phyloP scores from a whole-genome alignment of 2,888 invertebrate genomes.

The Antheraea assamensis region DNA sequence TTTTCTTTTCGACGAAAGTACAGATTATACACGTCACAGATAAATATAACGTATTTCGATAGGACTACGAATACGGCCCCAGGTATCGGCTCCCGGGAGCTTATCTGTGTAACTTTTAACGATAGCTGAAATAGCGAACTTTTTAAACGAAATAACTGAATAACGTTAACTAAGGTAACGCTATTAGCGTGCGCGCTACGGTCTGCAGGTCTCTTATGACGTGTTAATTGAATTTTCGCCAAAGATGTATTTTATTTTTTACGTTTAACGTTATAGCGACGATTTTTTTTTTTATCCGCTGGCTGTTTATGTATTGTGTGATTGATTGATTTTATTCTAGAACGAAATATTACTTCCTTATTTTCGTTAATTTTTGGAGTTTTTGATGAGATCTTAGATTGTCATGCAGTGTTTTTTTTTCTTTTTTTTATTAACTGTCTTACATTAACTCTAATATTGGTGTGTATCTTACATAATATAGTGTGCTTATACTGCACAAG shows the following conservation, averaged over 20 bases:
- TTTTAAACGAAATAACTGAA: constrained; percentile 80
- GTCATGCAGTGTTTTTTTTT: background rate
- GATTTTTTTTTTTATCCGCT: too few relatives aligned
- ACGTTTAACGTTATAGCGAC: background rate
- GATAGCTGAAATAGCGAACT: constrained; percentile 66
- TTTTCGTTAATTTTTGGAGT: background rate
- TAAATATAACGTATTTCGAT: background rate
- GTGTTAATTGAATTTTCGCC: background rate
- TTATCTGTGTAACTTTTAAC: constrained; percentile 77
- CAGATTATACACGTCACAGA: background rate
- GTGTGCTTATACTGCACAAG: too few relatives aligned
- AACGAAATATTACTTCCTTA: background rate
- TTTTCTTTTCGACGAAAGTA: background rate
- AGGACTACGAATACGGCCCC: constrained; percentile 17
- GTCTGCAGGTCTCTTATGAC: constrained; percentile 10
- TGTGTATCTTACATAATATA: too few relatives aligned
- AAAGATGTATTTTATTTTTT: background rate
- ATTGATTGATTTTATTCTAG: background rate
- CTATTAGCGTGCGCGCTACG: background rate
- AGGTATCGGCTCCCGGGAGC: constrained; percentile 61
- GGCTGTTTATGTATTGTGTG: background rate
- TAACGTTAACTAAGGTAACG: constrained; percentile 28
- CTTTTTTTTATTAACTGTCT: too few relatives aligned
- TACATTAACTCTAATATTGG: too few relatives aligned
- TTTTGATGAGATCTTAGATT: background rate